Evolutionary conservation across 2,888 invertebrate species (phyloP), one percentile per base, ranked within the genome.

Genomic region (Lissocephala sabroskyi): DNA sequence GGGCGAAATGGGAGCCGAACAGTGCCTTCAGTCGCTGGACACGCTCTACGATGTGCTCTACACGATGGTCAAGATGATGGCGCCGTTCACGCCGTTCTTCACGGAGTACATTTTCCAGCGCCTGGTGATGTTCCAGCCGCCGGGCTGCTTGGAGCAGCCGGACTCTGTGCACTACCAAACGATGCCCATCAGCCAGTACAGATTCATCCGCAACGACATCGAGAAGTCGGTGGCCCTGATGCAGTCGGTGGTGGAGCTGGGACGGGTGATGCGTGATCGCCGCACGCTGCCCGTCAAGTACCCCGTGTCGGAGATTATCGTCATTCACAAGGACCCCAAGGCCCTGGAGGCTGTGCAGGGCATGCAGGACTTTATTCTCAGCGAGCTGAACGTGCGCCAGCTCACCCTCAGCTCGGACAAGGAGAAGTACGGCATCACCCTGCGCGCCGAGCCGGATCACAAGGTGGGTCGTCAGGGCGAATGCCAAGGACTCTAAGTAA

Each of bases 31-130:
- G 47, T 95, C 98, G 0, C 85, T 99, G 46, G 91, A 93, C 62
- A 96, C 98, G 0, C 87, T 99, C 6, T 97, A 92, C 81, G 89
- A 91, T 65, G 95, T 98, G 0, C 86, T 99, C 26, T 92, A 91
- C 77, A 91, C 93, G 44, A 95, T 99, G 90, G 90, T 92, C 0
- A 89, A 93, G 67, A 90, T 98, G 73, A 98, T 99, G 94, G 95
- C 98, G 1, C 97, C 99, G 0, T 98, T 98, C 83, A 96, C 97
- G 0, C 99, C 99, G 0, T 99, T 95, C 85, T 87, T 99, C 45
- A 93, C 96, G 0, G 99, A 99, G 84, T 89, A 92, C 52, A 96
- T 99, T 90, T 99, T 95, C 85, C 95, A 96, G 83, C 92, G 93
- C 49, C 84, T 99, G 58, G 89, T 90, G 30, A 87, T 90, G 63